Conservation (phyloP, 2,797 vertebrate genomes). For the Hydrophis major region DNA sequence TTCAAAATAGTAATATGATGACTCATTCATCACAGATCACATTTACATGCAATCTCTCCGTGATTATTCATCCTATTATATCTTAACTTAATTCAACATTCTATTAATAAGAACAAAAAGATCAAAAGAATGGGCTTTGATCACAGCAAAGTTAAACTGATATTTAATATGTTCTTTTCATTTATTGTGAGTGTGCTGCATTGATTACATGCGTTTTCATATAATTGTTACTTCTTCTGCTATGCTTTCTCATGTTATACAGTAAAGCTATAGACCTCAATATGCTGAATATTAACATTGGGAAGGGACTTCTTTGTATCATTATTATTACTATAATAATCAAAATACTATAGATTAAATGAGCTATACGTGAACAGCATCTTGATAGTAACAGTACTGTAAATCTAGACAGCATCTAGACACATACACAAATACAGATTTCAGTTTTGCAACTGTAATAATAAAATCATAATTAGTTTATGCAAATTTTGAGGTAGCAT, state of each 20-base stretch:
- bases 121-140: neutral
- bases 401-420: neutral
- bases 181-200: neutral
- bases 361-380: neutral
- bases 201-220: neutral
- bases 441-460: neutral
- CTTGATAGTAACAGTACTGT: neutral
- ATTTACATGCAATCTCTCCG: neutral
- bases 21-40: neutral
- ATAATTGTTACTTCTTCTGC: neutral
- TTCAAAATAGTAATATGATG: neutral
- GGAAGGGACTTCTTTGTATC: neutral
- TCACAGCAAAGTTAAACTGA: neutral
- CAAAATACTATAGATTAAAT: neutral
- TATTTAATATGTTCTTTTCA: neutral
- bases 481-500: neutral
- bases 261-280: neutral
- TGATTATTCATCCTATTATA: neutral
- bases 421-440: neutral
- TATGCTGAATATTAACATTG: neutral
- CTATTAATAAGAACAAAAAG: neutral
- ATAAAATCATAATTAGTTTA: neutral
- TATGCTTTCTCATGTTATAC: neutral
- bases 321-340: neutral
- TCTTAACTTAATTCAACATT: no score